A percentile compares a stretch with the other conserved stretches of the same genome.
Evolutionary conservation across 23 tunicate species (phyloP).

Genomic region (Pegea sp.): DNA sequence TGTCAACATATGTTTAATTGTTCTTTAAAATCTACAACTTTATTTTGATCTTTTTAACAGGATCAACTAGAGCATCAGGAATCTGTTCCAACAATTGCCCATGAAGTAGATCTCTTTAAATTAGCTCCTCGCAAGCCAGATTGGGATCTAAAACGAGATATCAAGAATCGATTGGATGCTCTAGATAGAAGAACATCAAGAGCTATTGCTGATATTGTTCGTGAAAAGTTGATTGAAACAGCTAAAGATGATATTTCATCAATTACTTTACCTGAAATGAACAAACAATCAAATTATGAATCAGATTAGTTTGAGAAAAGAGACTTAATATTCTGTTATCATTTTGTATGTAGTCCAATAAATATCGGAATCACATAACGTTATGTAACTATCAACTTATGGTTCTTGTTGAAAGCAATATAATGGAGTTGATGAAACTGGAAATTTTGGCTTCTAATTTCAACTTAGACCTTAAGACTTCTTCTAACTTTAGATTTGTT

Average conservation of each 20-base stretch:
- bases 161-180: constrained; percentile 39
- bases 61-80: constrained; percentile 37
- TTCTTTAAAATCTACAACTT: neutral
- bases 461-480: too few relatives aligned
- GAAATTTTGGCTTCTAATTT: too few relatives aligned
- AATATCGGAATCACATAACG: too few relatives aligned
- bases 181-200: constrained; percentile 78
- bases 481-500: too few relatives aligned
- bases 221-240: constrained; percentile 62
- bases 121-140: constrained; percentile 86
- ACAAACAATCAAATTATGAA: too few relatives aligned
- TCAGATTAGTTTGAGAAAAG: too few relatives aligned
- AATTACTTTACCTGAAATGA: too few relatives aligned
- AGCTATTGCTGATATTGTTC: constrained; percentile 65
- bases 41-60: constrained; percentile 2
- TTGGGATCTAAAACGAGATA: constrained; percentile 93
- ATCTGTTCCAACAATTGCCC: constrained; percentile 31
- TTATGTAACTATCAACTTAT: too few relatives aligned
- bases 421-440: too few relatives aligned
- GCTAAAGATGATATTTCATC: constrained; percentile 27
- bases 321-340: too few relatives aligned
- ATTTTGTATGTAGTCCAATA: too few relatives aligned
- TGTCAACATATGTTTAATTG: neutral
- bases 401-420: too few relatives aligned
- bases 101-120: constrained; percentile 70